Evolutionary conservation across 2,113 vertebrate species (phyloP), one percentile per base, ranked within the genome.

Genomic region (Dicaeum eximium): DNA sequence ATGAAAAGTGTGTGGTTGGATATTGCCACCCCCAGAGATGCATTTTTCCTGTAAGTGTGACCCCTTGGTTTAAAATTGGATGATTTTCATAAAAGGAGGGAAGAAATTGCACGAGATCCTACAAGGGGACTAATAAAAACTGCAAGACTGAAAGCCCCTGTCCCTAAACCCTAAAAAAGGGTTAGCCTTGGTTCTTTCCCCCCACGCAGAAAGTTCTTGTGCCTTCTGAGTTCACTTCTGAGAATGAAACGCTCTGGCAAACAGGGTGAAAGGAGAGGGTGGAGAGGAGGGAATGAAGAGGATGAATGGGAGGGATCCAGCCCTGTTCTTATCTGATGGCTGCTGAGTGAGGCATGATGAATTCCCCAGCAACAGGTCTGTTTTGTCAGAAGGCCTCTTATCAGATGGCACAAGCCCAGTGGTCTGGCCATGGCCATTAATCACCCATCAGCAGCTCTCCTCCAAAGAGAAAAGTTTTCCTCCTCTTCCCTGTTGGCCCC

Each of bases 361-460:
- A 95, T 95, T 96, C 94, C 85, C 83, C 90, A 92, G 82, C 95
- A 96, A 94, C 93, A 95, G 96, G 95, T 95, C 93, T 96, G 85
- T 88, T 96, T 94, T 96, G 92, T 90, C 95, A 96, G 96, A 94
- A 95, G 95, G 93, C 79, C 56, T 86, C 93, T 97, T 95, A 93
- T 97, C 97, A 97, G 74, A 86, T 90, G 93, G 96, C 96, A 95
- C 67, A 95, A 95, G 82, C 91, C 67, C 38, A 71, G 91, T 65
- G 86, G 44, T 80, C 93, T 83, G 93, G 88, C 82, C 42, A 44
- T 7, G 3, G 65, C 85, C 93, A 93, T 94, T 67, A 77, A 88
- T 96, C 93, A 96, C 66, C 71, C 33, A 80, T 78, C 93, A 88
- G 87, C 81, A 65, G 54, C 71, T 70, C 65, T 54, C 44, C 40